Evolutionary conservation across 2,797 vertebrate species (phyloP), one percentile per base, ranked within the genome.

Genomic region (Momotus momota): DNA sequence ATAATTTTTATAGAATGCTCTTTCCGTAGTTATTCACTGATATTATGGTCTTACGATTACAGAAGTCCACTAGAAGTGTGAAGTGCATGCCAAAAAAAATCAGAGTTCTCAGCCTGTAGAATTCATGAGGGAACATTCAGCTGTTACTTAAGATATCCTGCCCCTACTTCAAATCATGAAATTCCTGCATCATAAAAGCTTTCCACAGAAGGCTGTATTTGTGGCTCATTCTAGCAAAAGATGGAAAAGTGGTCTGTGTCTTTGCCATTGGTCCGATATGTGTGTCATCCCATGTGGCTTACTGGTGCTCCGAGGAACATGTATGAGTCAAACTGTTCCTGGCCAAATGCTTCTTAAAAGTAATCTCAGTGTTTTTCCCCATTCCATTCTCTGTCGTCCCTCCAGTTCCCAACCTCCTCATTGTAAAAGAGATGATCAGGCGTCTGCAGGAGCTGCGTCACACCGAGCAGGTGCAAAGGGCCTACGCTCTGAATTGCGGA

Each of bases 401-500:
- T 85, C 18, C 92, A 99, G 99, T 99, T 96, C 99, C 99, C 89
- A 98, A 75, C 66, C 98, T 99, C 66, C 96, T 98, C 3, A 97
- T 98, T 18, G 98, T 99, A 64, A 99, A 98, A 85, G 99, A 99
- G 81, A 99, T 99, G 99, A 99, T 99, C 95, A 98, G 96, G 20
- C 98, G 99, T 69, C 98, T 99, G 88, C 99, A 99, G 97, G 99
- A 99, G 71, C 98, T 99, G 38, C 98, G 99, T 31, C 99, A 99
- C 93, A 99, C 98, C 0, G 99, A 99, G 96, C 99, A 99, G 97
- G 99, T 99, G 86, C 99, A 99, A 94, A 97, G 99, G 75, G 99
- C 99, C 1, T 99, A 99, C 1, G 99, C 99, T 1, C 98, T 99
- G 4, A 99, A 99, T 94, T 99, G 99, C 5, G 99, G 99, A 8